Evolutionary conservation across 2,113 vertebrate species (phyloP).

Genomic region (Gavialis gangeticus): DNA sequence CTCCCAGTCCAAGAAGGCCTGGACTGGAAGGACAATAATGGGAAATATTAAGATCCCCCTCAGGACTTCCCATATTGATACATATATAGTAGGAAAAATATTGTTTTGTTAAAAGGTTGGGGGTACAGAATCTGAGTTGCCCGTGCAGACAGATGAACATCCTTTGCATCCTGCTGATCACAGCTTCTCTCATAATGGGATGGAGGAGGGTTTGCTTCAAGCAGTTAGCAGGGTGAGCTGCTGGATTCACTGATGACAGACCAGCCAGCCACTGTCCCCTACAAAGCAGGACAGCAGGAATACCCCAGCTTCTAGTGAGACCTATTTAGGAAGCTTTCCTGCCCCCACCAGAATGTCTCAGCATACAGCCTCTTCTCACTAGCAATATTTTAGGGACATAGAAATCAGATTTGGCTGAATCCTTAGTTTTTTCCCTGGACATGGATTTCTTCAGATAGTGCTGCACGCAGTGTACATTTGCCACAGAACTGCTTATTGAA

Average conservation of each 20-base stretch:
- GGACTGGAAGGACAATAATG: not conserved
- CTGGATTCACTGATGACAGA: constrained; percentile 47
- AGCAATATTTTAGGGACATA: constrained; percentile 15
- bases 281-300: constrained; percentile 17
- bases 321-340: constrained; percentile 22
- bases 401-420: constrained; percentile 36
- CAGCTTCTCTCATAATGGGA: not conserved
- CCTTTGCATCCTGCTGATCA: constrained; percentile 44
- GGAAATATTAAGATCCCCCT: not conserved
- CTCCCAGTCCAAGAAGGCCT: not conserved
- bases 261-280: constrained; percentile 16
- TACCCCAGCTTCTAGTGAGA: constrained; percentile 15
- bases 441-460: constrained; percentile 16
- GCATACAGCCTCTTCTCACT: constrained; percentile 22
- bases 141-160: not conserved
- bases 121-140: not conserved
- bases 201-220: constrained; percentile 42
- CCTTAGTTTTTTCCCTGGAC: not conserved
- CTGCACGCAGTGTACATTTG: not conserved
- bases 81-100: not conserved
- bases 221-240: not conserved
- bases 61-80: not conserved
- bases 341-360: constrained; percentile 48
- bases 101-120: constrained; percentile 21
- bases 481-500: not conserved